phyloP scores from a whole-genome alignment of 2,797 vertebrate species.

The Eospalax fontanierii region DNA sequence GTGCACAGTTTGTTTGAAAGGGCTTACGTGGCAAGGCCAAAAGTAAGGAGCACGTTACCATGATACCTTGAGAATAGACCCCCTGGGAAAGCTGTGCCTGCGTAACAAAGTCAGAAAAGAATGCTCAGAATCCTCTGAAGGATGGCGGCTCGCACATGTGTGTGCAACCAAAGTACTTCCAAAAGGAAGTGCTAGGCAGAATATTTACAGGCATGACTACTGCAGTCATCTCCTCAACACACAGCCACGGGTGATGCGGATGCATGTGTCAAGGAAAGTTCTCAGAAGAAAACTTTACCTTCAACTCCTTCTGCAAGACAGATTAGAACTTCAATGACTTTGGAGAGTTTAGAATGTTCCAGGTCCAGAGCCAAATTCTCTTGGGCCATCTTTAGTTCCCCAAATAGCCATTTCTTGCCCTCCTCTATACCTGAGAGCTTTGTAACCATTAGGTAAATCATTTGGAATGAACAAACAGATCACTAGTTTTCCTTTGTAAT shows the following conservation, averaged over 20 bases:
- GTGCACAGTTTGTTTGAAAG: conserved; percentile 68
- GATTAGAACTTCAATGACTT: neutral
- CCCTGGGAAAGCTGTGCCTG: conserved; percentile 61
- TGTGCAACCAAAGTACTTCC: conserved; percentile 57
- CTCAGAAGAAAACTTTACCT: neutral
- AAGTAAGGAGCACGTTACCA: conserved; percentile 58
- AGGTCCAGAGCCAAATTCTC: neutral
- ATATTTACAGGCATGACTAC: neutral
- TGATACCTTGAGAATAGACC: conserved; percentile 70
- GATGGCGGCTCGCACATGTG: neutral
- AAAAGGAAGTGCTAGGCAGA: neutral
- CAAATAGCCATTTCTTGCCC: neutral
- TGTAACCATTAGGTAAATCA: neutral
- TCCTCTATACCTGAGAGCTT: neutral
- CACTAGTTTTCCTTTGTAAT: neutral
- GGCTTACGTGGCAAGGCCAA: conserved; percentile 62
- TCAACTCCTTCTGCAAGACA: neutral
- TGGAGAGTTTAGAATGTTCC: neutral
- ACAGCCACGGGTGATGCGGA: neutral
- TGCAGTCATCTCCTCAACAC: neutral
- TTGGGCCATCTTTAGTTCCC: neutral
- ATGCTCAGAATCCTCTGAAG: conserved; percentile 70
- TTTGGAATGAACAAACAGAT: neutral
- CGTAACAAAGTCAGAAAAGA: conserved; percentile 79
- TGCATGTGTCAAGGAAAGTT: neutral